Conservation (phyloP, 2,797 vertebrate genomes). For the Anniella stebbinsi region DNA sequence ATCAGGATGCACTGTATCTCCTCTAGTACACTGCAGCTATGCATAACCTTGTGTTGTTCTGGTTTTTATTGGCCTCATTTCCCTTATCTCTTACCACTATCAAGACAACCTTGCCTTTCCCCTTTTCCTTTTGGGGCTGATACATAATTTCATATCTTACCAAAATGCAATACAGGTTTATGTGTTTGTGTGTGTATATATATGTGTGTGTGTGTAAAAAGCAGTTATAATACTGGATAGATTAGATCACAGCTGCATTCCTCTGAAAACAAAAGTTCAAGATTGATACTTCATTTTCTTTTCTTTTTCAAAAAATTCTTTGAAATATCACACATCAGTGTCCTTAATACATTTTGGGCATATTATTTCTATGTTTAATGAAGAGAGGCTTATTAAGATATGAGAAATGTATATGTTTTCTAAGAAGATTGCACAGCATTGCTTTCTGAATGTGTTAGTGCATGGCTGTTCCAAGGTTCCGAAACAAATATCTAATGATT, state of each 20-base stretch:
- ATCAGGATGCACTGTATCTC: not conserved
- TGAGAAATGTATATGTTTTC: constrained; percentile 3
- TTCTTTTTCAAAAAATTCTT: not conserved
- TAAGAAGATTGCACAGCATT: constrained; percentile 28
- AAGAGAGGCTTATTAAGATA: not conserved
- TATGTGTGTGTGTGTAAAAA: not conserved
- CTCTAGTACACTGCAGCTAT: not conserved
- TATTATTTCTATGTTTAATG: constrained; percentile 6
- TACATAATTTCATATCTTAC: constrained; percentile 1
- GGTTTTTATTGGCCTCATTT: not conserved
- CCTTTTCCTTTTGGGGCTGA: not conserved
- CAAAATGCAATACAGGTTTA: constrained; percentile 2
- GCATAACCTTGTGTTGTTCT: not conserved
- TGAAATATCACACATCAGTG: not conserved
- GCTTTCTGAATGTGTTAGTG: constrained; percentile 25
- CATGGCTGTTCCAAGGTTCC: constrained; percentile 21
- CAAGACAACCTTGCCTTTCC: not conserved
- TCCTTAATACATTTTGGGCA: constrained; percentile 1
- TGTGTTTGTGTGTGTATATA: not conserved
- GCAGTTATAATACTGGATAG: not conserved
- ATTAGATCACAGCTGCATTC: not conserved
- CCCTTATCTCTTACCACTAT: not conserved
- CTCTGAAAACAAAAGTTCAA: not conserved
- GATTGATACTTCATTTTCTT: not conserved
- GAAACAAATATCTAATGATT: constrained; percentile 65